These are phyloP conservation scores for Heliconius nattereri DNA, from an alignment of 1,140 invertebrate species.

Conservation along the genomic window DNA sequence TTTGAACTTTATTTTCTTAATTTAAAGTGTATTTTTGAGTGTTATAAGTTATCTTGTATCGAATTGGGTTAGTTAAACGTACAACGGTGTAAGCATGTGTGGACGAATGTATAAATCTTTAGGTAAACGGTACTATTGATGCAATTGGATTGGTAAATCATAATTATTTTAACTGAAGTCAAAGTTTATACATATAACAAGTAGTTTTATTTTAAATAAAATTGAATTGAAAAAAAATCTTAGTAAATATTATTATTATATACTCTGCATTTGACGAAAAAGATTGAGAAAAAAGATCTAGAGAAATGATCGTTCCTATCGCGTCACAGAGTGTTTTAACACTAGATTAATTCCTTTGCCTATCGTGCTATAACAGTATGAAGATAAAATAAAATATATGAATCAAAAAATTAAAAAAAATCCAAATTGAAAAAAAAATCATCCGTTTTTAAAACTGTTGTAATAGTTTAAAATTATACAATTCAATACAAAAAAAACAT, in stretches of 20 bases:
- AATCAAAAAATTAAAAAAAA: no score
- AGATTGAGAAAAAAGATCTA: no score
- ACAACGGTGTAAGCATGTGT: constrained; percentile 42
- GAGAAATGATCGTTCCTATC: no score
- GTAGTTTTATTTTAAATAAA: neutral
- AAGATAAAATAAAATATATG: no score
- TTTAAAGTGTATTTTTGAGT: constrained; percentile 20
- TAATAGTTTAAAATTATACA: neutral
- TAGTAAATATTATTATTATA: no score
- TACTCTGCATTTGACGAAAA: no score
- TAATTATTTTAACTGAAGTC: neutral
- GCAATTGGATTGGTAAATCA: constrained; percentile 27
- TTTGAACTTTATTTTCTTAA: constrained; percentile 25
- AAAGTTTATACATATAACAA: no score
- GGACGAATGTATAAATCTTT: constrained; percentile 37
- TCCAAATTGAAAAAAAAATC: no score
- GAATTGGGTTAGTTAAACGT: constrained; percentile 52
- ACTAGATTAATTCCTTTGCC: no score
- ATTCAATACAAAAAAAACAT: constrained; percentile 7
- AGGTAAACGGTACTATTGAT: constrained; percentile 34
- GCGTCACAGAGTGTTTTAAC: no score
- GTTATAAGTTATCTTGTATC: constrained; percentile 21
- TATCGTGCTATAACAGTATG: no score
- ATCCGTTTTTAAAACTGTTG: neutral
- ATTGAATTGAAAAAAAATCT: neutral